Base-by-base conservation (phyloP, 1,140 invertebrate species). In the honey bee (Apis mellifera) region DNA sequence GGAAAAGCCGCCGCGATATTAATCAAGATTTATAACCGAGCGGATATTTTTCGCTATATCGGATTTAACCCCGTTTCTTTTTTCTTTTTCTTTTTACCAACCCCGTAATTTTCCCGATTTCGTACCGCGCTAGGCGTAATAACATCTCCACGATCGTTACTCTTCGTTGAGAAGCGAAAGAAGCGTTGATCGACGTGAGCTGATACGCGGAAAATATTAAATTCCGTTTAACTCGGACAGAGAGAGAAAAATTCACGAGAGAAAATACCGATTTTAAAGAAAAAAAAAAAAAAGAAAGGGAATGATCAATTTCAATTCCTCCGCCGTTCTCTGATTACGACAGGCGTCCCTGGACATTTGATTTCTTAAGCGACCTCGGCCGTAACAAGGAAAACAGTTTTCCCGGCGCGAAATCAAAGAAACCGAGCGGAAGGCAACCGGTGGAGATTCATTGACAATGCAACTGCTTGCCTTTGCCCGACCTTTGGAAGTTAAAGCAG, bases 1-100 rank as follows among this genome's bases (percentile, higher is more conserved):
- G 68, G 32, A 78, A 55, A 71, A 54, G 15, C 48, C 19, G 59
- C 5, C 17, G 23, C 23, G 70, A 71, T 83, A 85, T 88, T 88
- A 85, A 80, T 83, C 78, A 73, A 85, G 65, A 82, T 87, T 85
- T 81, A 82, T 69, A 75, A 75, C 12, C 59, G 48, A 32, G 9
- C 57, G 59, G 59, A 83, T 54, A 52, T 71, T 48, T 52, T 23
- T 57, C 26, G 60, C 19, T 42, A 19, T 3, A 32, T 17, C 48
- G 48, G 23, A 23, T 55, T 12, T 21, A 21, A 12, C 19, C 54
- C n/a, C 54, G 54, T 71, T 85, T 65, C 13, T 3, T 65, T 17
- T 3, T n/a, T n/a, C n/a, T n/a, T n/a, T n/a, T n/a, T n/a, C n/a
- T n/a, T n/a, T n/a, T n/a, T n/a, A n/a, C n/a, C 3, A 42, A 4